A percentile compares a stretch with the other conserved stretches of the same genome.
phyloP scores from a whole-genome alignment of 2,888 invertebrate species.

The Yponomeuta malinellus region DNA sequence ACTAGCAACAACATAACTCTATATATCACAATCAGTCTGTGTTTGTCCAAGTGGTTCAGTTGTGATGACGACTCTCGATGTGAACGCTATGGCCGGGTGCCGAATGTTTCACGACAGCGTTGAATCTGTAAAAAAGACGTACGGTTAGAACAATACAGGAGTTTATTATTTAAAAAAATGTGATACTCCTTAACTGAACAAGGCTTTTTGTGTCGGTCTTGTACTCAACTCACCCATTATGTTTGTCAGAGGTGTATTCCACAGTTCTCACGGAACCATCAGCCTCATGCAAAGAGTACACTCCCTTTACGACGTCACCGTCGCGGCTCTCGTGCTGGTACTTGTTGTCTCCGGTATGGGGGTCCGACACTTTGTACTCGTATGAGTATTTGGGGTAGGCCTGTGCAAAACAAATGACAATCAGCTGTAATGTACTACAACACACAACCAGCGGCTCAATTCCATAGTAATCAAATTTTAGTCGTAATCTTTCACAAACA shows the following conservation, averaged over 20 bases:
- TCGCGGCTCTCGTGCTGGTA: slow-evolving; percentile 75
- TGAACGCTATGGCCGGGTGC: slow-evolving; percentile 61
- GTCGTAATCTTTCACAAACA: too few relatives aligned
- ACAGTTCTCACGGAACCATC: slow-evolving; percentile 78
- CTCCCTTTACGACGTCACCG: slow-evolving; percentile 79
- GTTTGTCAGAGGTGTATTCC: slow-evolving; percentile 76
- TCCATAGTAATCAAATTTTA: too few relatives aligned
- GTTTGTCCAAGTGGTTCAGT: slow-evolving; percentile 28
- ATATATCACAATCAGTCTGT: slow-evolving; percentile 22
- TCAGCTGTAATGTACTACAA: background rate
- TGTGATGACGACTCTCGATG: slow-evolving; percentile 54
- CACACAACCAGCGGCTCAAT: too few relatives aligned
- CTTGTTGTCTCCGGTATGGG: slow-evolving; percentile 78
- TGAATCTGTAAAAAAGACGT: slow-evolving; percentile 58
- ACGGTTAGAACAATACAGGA: slow-evolving; percentile 9
- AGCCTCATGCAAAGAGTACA: slow-evolving; percentile 77
- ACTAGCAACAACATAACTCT: slow-evolving; percentile 48
- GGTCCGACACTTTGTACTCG: slow-evolving; percentile 78
- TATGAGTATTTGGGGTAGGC: slow-evolving; percentile 77
- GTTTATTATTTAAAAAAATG: too few relatives aligned
- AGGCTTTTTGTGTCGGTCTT: background rate
- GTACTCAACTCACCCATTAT: slow-evolving; percentile 59
- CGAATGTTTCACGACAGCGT: slow-evolving; percentile 75
- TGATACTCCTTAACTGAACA: background rate
- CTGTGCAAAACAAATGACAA: slow-evolving; percentile 28